Conservation (phyloP, 2,113 vertebrate species). For the Pomatorhinus ruficollis region DNA sequence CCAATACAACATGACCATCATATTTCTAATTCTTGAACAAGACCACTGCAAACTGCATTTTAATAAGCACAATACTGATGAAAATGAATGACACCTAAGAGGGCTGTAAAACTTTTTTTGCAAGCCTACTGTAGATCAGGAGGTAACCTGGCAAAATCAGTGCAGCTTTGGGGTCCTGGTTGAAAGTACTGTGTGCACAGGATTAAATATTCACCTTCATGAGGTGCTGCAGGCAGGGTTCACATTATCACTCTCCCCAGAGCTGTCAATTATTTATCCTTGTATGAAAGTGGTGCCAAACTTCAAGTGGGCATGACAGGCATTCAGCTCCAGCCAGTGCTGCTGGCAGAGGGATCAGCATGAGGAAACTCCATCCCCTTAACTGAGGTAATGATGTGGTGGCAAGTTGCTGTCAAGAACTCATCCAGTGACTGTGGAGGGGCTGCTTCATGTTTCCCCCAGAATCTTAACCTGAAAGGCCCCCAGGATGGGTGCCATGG, state of each 20-base stretch:
- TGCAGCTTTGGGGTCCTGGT: neutral
- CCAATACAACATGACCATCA: neutral
- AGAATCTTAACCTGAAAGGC: neutral
- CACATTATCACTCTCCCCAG: neutral
- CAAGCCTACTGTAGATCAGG: neutral
- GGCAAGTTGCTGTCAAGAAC: neutral
- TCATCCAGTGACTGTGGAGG: neutral
- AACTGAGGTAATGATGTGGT: neutral
- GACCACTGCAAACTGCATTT: conserved; percentile 55
- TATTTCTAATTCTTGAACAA: conserved; percentile 49
- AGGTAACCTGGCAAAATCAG: neutral
- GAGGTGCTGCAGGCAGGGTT: neutral
- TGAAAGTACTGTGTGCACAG: neutral
- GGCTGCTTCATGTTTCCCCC: neutral
- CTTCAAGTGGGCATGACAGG: neutral
- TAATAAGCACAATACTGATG: conserved; percentile 29
- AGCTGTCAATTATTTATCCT: neutral
- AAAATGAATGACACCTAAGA: conserved; percentile 34
- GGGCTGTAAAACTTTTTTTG: neutral
- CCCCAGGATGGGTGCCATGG: neutral
- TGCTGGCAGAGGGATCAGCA: neutral
- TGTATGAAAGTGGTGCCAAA: neutral
- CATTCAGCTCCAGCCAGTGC: neutral
- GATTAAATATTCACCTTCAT: neutral
- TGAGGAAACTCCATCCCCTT: neutral